These are phyloP conservation scores for Clarias pachynema DNA, from an alignment of 2,797 vertebrate genomes.

Conservation along the genomic window DNA sequence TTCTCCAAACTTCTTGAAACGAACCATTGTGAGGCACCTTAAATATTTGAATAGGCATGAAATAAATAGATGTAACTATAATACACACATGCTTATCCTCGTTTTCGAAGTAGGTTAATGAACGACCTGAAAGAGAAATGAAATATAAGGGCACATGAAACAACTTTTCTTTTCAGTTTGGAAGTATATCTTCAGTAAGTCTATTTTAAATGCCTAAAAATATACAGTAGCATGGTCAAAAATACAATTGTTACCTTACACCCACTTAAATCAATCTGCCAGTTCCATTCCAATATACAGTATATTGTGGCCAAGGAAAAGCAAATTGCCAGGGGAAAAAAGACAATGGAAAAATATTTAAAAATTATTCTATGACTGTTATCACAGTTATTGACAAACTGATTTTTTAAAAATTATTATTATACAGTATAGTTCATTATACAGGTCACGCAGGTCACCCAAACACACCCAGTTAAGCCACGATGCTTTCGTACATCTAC, in stretches of 20 bases:
- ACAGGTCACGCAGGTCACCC: too few species aligned
- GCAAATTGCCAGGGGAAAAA: too few species aligned
- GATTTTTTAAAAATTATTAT: too few species aligned
- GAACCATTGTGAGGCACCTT: not conserved
- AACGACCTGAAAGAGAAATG: not conserved
- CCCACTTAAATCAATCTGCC: not conserved
- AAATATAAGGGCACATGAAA: not conserved
- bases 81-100: too few species aligned
- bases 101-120: not conserved
- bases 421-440: too few species aligned
- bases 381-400: too few species aligned
- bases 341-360: too few species aligned
- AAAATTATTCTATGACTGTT: too few species aligned
- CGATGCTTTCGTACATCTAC: not conserved
- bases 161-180: not conserved
- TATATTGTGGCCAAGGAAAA: too few species aligned
- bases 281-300: not conserved
- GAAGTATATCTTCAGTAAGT: not conserved
- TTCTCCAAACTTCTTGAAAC: conserved; percentile 10
- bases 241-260: not conserved
- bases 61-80: not conserved
- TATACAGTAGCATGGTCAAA: not conserved
- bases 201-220: not conserved
- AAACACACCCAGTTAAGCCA: too few species aligned
- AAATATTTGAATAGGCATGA: not conserved